A percentile compares a stretch with the other conserved stretches of the same genome.
Conservation (phyloP, 92 coral and sea anemone genomes). For the Epizoanthus ramosus region DNA sequence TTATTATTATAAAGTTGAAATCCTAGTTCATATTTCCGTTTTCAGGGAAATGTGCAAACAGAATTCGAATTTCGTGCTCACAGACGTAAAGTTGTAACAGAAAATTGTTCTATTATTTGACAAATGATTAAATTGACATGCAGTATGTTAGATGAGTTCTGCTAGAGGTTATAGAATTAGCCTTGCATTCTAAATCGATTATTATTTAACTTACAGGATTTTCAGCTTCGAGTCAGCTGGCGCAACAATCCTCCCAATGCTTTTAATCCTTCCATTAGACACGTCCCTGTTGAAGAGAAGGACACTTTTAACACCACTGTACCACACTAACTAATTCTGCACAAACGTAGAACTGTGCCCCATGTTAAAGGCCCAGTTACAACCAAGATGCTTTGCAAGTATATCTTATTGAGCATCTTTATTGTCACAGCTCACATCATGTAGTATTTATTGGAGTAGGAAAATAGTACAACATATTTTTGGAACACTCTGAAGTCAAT, state of each 20-base stretch:
- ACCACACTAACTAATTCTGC: background rate
- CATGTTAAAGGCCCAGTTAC: background rate
- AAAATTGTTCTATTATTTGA: too few relatives aligned
- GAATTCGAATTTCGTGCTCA: background rate
- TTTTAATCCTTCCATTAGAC: conserved; percentile 10
- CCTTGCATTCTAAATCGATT: background rate
- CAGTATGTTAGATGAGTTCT: background rate
- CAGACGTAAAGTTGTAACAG: too few relatives aligned
- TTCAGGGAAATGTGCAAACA: background rate
- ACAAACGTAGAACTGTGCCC: background rate
- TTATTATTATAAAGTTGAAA: too few relatives aligned
- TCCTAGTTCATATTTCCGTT: background rate
- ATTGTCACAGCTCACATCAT: too few relatives aligned
- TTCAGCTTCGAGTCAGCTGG: conserved; percentile 38
- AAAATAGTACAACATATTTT: too few relatives aligned
- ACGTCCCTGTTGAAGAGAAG: conserved; percentile 13
- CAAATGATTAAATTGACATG: too few relatives aligned
- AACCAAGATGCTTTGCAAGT: too few relatives aligned
- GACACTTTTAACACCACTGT: background rate
- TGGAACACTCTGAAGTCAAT: too few relatives aligned
- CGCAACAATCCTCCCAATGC: conserved; percentile 9
- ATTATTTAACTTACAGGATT: conserved; percentile 22
- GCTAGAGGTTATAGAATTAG: background rate
- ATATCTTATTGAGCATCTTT: too few relatives aligned
- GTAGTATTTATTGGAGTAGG: too few relatives aligned